Evolutionary conservation across 2,888 invertebrate species (phyloP).

Genomic region (Thera obeliscata): DNA sequence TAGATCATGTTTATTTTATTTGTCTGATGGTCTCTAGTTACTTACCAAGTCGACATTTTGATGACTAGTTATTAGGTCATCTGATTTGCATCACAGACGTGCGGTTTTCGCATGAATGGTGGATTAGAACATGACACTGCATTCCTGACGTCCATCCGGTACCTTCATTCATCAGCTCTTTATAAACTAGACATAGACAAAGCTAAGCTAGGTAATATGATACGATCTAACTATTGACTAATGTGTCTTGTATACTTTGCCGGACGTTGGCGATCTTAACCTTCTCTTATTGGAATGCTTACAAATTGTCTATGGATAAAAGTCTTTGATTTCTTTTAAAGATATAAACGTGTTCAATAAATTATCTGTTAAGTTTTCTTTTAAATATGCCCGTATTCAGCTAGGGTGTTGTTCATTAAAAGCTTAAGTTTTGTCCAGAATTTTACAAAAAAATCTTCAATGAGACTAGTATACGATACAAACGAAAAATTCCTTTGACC

Average conservation of each 20-base stretch:
- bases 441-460: too few relatives aligned
- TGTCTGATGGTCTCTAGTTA: not conserved
- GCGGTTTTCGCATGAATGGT: constrained; percentile 30
- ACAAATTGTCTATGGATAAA: not conserved
- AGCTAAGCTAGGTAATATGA: not conserved
- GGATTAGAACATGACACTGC: constrained; percentile 17
- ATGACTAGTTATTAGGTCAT: constrained; percentile 17
- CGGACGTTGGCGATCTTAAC: not conserved
- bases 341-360: too few relatives aligned
- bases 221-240: not conserved
- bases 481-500: too few relatives aligned
- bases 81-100: constrained; percentile 23
- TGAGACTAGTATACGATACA: too few relatives aligned
- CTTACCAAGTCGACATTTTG: not conserved
- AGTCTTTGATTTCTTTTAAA: too few relatives aligned
- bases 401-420: too few relatives aligned
- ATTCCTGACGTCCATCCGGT: constrained; percentile 27
- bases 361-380: too few relatives aligned
- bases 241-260: not conserved
- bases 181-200: not conserved
- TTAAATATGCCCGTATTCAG: too few relatives aligned
- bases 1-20: not conserved
- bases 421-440: too few relatives aligned
- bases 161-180: constrained; percentile 13
- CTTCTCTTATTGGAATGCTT: not conserved